Base-by-base conservation (phyloP, 2,113 vertebrate species). In the Marmota monax region DNA sequence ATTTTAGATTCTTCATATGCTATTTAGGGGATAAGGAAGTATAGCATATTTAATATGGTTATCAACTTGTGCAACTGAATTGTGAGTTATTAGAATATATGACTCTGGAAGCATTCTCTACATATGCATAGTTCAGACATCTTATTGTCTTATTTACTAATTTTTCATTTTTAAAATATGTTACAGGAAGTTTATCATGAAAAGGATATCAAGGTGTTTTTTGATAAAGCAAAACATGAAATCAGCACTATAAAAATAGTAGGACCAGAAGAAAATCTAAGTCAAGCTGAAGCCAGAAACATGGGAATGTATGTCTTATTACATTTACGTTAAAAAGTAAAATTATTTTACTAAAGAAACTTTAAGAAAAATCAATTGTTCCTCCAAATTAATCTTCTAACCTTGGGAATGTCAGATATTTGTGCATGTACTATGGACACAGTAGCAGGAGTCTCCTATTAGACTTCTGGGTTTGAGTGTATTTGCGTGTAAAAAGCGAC, bases 171-270 rank as follows among this genome's bases (percentile, higher is more conserved):
- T 98, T 86, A 96, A 98, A 92, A 94, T 96, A 56, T 97, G 25
- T 98, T 98, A 72, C 97, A 99, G 99, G 99, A 99, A 98, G 99
- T 99, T 98, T 99, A 99, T 98, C 99, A 99, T 96, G 99, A 99
- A 98, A 99, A 99, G 96, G 99, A 99, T 98, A 99, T 99, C 98
- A 99, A 99, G 97, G 99, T 95, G 80, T 99, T 99, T 98, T 99
- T 99, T 99, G 99, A 99, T 97, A 99, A 99, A 97, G 99, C 99
- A 98, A 99, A 99, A 96, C 98, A 98, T 73, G 92, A 98, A 63
- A 99, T 99, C 98, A 98, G 56, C 95, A 99, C 97, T 96, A 99
- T 99, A 97, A 99, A 99, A 98, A 99, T 99, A 94, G 99, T 99
- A 95, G 99, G 99, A 87, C 99, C 99, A 12, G 99, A 99, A 98